Conservation (phyloP, 1,140 invertebrate species). For the Linepithema humile region DNA sequence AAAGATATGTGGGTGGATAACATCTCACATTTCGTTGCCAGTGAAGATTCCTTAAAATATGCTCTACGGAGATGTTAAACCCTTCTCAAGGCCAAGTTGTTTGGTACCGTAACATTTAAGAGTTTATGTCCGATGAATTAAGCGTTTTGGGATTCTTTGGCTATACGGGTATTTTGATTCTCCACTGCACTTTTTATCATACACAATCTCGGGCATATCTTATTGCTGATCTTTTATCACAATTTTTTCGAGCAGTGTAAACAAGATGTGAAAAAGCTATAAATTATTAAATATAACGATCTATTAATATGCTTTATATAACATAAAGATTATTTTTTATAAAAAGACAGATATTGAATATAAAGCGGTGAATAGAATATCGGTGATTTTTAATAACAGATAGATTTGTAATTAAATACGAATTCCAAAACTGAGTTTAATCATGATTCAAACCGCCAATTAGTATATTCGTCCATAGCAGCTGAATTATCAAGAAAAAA, state of each 20-base stretch:
- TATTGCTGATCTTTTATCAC: not conserved
- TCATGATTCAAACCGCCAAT: slow-evolving; percentile 14
- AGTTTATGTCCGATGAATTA: slow-evolving; percentile 47
- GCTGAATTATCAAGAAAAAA: not conserved
- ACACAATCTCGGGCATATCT: not conserved
- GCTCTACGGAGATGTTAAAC: slow-evolving; percentile 43
- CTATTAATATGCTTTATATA: not conserved
- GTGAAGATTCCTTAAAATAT: slow-evolving; percentile 45
- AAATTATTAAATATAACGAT: not conserved
- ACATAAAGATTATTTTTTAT: not conserved
- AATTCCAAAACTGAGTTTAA: slow-evolving; percentile 10
- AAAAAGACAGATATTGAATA: not conserved
- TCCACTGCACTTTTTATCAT: not conserved
- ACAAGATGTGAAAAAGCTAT: not conserved
- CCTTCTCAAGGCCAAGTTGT: slow-evolving; percentile 31
- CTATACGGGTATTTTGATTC: slow-evolving; percentile 15
- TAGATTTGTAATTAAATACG: not conserved
- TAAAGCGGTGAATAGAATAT: not conserved
- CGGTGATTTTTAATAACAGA: not conserved
- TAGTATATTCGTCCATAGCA: slow-evolving; percentile 17
- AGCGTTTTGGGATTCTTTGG: slow-evolving; percentile 35
- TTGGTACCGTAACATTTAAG: slow-evolving; percentile 23
- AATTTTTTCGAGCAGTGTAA: not conserved
- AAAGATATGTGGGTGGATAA: slow-evolving; percentile 27
- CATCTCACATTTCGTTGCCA: slow-evolving; percentile 9